Base-by-base conservation (phyloP, 2,888 invertebrate species). In the Entomobrya proxima region DNA sequence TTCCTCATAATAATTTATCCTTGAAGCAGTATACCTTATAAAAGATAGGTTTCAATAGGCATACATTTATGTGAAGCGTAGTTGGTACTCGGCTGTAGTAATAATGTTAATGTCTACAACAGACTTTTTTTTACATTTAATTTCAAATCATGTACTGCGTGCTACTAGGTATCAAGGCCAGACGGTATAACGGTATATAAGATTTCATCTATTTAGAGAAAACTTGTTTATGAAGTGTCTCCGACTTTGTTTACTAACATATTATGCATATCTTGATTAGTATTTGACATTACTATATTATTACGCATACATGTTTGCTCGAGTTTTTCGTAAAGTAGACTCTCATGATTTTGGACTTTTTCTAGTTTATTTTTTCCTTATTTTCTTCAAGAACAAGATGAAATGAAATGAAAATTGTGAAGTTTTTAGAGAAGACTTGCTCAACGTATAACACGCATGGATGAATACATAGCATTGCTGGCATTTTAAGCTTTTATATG, bases 391-490 rank as follows among this genome's bases (percentile, higher is more conserved):
- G 18, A 50, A 55, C n/a, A 47, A 47, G 27, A 72, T 72, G 64
- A 64, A 64, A 55, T 18, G 15, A 61, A 61, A 76, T 76, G 78
- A 78, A 78, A 47, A 64, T 64, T 64, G 67, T 30, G 13, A 78
- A 78, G 78, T 61, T 77, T 77, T 4, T 40, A 67, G 30, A 37
- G n/a, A 2, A 35, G 15, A 64, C 64, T 37, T 47, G 30, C 32
- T 72, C 72, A 27, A 30, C 30, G 61, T 32, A 67, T 37, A 37
- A 30, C 40, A 72, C 72, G 30, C 72, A 47, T 72, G 47, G 27
- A 72, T 47, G 50, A n/a, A 50, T 27, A 27, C 27, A 69, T 18
- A 21, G 9, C 24, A 24, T 21, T 47, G 15, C n/a, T 47, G 47
- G 47, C n/a, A 52, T 76, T 37, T 75, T 44, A 1, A 44, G 30